Conservation (phyloP, 2,797 vertebrate genomes). For the Sebastiscus albofasciatus region DNA sequence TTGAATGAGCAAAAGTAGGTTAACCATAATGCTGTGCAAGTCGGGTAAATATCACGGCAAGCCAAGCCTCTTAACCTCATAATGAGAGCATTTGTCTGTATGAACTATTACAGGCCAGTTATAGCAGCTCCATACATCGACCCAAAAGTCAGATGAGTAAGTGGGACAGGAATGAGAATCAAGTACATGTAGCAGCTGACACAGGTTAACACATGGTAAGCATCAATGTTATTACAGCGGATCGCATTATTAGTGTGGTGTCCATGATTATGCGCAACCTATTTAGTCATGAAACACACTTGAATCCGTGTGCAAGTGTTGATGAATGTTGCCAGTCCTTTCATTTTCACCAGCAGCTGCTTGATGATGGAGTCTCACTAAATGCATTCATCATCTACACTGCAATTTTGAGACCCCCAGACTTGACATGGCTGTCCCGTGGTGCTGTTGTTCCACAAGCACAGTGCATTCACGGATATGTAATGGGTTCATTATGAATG, state of each 20-base stretch:
- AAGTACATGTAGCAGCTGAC: not conserved
- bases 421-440: conserved; percentile 34
- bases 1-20: conserved; percentile 73
- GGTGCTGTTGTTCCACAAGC: conserved; percentile 25
- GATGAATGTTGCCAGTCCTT: conserved; percentile 45
- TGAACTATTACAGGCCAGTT: conserved; percentile 27
- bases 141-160: conserved; percentile 10
- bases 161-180: not conserved
- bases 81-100: conserved; percentile 52
- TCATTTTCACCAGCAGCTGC: conserved; percentile 54
- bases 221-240: conserved; percentile 8
- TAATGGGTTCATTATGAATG: conserved; percentile 47
- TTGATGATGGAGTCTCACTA: conserved; percentile 37
- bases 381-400: conserved; percentile 50
- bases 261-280: conserved; percentile 38
- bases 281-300: conserved; percentile 37
- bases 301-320: conserved; percentile 32
- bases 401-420: conserved; percentile 27
- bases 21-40: conserved; percentile 62
- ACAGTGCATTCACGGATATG: conserved; percentile 38
- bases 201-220: conserved; percentile 18
- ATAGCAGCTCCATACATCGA: conserved; percentile 5
- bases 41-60: conserved; percentile 63
- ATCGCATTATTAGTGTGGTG: conserved; percentile 25
- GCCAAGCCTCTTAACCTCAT: conserved; percentile 61